These are phyloP conservation scores for Anoncus sp. DNA, from an alignment of 2,888 invertebrate species.

Conservation along the genomic window DNA sequence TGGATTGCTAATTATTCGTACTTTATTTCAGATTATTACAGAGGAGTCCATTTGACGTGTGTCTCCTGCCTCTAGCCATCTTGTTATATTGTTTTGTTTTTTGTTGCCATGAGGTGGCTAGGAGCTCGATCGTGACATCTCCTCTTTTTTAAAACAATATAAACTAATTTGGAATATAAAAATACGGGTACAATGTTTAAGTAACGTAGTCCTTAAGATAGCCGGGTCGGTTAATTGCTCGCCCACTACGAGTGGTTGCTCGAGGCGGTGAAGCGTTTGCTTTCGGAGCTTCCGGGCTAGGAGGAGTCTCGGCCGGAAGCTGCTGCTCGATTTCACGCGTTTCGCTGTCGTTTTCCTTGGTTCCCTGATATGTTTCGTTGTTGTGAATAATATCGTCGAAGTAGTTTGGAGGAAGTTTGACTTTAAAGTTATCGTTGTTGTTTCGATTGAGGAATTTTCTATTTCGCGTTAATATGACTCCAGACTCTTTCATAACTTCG, in stretches of 20 bases:
- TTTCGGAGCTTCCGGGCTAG: neutral
- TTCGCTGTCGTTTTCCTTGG: neutral
- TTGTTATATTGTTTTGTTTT: no score
- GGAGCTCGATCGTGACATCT: conserved; percentile 13
- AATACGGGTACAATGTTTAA: conserved; percentile 14
- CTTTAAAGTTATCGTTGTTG: neutral
- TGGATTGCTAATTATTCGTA: no score
- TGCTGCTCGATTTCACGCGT: neutral
- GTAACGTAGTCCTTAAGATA: conserved; percentile 27
- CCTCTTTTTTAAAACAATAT: conserved; percentile 15
- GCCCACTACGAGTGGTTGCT: conserved; percentile 23
- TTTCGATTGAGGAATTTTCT: conserved; percentile 1
- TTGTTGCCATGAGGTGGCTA: neutral
- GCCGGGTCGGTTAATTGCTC: conserved; percentile 10
- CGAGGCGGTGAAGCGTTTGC: conserved; percentile 3
- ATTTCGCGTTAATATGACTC: conserved; percentile 2
- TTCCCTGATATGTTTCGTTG: conserved; percentile 3
- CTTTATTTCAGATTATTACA: no score
- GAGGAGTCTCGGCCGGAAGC: neutral
- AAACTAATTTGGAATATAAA: conserved; percentile 5
- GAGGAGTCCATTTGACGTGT: no score
- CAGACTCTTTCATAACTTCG: conserved; percentile 14
- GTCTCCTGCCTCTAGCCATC: no score
- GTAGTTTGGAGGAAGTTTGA: neutral
- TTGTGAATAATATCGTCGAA: neutral